Evolutionary conservation across 2,113 vertebrate species (phyloP).

Genomic region (Mustelus asterias): DNA sequence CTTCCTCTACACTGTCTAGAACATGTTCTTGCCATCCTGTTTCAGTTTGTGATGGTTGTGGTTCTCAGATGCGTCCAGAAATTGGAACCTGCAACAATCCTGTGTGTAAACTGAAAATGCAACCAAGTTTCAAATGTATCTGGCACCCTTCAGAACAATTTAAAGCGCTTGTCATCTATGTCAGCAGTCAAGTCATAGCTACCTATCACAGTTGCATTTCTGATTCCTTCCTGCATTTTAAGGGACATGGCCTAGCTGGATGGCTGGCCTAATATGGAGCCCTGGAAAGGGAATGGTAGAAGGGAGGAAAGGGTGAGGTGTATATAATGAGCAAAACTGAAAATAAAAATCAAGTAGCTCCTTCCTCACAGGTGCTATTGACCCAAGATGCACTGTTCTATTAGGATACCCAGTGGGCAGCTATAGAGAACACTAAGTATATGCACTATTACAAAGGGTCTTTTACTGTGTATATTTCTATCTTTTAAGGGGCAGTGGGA

Average conservation of each 20-base stretch:
- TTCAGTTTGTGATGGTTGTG: not conserved
- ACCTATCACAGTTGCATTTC: not conserved
- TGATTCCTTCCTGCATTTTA: not conserved
- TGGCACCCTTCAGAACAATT: not conserved
- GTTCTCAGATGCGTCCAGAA: not conserved
- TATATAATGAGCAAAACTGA: not conserved
- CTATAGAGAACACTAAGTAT: too few relatives aligned
- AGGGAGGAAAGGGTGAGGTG: too few relatives aligned
- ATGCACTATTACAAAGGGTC: too few relatives aligned
- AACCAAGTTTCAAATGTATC: not conserved
- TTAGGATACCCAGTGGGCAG: not conserved
- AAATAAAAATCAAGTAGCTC: not conserved
- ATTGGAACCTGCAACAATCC: not conserved
- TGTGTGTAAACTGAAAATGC: not conserved
- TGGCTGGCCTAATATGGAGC: not conserved
- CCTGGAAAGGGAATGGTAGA: not conserved
- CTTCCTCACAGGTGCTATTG: not conserved
- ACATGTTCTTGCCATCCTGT: not conserved
- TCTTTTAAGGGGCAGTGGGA: not conserved
- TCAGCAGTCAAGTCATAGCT: not conserved
- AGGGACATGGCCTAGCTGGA: not conserved
- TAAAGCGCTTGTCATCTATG: not conserved
- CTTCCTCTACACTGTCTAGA: not conserved
- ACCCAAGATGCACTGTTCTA: not conserved
- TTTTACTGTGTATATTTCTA: not conserved